Conservation (phyloP, 2,113 vertebrate species). For the Pelmatolapia mariae region DNA sequence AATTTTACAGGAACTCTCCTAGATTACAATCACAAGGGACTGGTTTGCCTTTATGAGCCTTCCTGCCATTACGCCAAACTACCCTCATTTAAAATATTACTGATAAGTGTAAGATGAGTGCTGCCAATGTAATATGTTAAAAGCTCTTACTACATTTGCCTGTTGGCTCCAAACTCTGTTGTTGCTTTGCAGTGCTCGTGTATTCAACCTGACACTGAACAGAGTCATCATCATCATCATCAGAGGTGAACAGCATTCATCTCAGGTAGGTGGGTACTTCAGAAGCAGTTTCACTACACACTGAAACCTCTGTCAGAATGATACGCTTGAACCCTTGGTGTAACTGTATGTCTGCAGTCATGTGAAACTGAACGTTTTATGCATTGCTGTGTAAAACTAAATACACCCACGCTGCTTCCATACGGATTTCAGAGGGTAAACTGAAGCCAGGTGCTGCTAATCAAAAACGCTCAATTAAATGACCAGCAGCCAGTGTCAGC, state of each 20-base stretch:
- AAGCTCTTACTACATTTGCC: conserved; percentile 50
- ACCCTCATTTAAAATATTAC: conserved; percentile 59
- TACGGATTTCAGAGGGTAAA: fast-evolving
- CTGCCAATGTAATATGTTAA: conserved; percentile 50
- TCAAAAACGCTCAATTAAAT: too few relatives aligned
- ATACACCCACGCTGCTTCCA: neutral
- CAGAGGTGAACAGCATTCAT: neutral
- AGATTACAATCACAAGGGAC: conserved; percentile 63
- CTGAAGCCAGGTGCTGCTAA: neutral
- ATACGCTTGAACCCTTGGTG: neutral
- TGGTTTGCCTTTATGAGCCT: conserved; percentile 49
- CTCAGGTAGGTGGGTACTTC: neutral
- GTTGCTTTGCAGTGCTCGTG: neutral
- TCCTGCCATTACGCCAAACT: conserved; percentile 57
- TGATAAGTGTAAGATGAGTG: conserved; percentile 66
- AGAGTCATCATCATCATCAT: neutral
- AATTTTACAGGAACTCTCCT: conserved; percentile 68
- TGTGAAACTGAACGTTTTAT: neutral
- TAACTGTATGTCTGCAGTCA: neutral
- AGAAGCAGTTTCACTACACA: conserved; percentile 1
- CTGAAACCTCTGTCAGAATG: neutral
- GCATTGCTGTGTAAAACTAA: neutral
- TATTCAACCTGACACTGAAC: neutral
- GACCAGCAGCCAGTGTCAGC: neutral
- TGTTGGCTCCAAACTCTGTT: conserved; percentile 9